Base-by-base conservation (phyloP, 2,113 vertebrate genomes). In the Lophius piscatorius region DNA sequence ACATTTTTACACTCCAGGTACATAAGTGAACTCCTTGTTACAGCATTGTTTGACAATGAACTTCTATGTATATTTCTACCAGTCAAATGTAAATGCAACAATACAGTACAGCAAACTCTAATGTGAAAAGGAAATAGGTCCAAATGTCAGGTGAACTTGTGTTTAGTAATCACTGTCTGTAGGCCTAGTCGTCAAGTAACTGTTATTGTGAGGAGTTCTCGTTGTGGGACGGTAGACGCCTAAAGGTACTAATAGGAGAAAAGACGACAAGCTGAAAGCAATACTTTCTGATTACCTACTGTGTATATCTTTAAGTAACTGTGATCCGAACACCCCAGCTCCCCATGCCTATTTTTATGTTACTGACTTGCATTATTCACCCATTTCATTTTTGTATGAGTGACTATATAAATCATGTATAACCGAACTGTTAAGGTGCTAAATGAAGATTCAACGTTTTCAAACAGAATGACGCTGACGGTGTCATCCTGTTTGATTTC, bases 391-490 rank as follows among this genome's bases (percentile, higher is more conserved):
- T 87, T 91, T 90, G 72, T 90, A 91, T 76, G 88, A 86, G 81
- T 90, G 87, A 82, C 78, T 84, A 87, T 89, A 84, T 86, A 84
- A 70, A 84, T 84, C 74, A 70, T 86, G 85, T 91, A 55, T 91
- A 90, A 90, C 77, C 85, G 61, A 89, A 83, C 74, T 83, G 74
- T 86, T 73, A 86, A 86, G 89, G 90, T 92, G 90, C 90, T 90
- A 90, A 90, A 90, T 91, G 88, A 91, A 90, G 87, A 89, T 70
- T 76, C 59, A 62, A 61, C 81, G 46, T 87, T 78, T n/a, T 80
- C 40, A 70, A 63, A 83, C 78, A 82, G 59, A 72, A 63, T 76
- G 71, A 83, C 78, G 72, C 78, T 65, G 49, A 59, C 67, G 39
- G 52, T 78, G 75, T 78, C 74, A 54, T 70, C 60, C 82, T 76